Evolutionary conservation across 2,797 vertebrate genomes (phyloP), one percentile per base, ranked within the genome.

Genomic region (Scolopax bukidnonensis): DNA sequence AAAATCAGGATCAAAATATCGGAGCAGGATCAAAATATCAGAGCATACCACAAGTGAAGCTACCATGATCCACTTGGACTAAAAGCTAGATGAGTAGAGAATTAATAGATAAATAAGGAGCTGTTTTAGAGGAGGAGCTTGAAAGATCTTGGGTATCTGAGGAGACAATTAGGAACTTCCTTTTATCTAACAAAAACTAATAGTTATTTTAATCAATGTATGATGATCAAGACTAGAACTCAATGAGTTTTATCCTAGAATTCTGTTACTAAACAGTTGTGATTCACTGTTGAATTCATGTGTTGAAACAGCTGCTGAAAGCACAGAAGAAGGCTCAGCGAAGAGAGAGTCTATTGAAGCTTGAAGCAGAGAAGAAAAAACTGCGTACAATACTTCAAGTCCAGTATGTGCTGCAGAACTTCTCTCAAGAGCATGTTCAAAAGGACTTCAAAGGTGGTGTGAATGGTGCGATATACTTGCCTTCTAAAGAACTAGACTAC

Each of bases 361-460:
- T 97, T 38, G 99, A 99, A 95, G 97, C 91, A 1, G 99, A 99
- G 94, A 98, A 98, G 97, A 98, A 97, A 57, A 98, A 98, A 6
- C 97, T 99, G 86, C 95, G 98, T 82, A 98, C 97, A 4, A 97
- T 99, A 67, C 99, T 99, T 79, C 98, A 99, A 95, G 95, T 99
- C 56, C 99, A 99, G 96, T 98, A 99, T 82, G 97, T 99, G 83
- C 98, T 99, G 20, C 97, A 98, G 95, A 98, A 98, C 84, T 97
- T 99, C 91, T 97, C 98, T 87, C 98, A 98, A 95, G 98, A 99
- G 45, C 98, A 99, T 2, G 95, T 99, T 41, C 98, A 98, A 91
- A 98, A 96, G 53, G 99, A 99, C 96, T 98, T 99, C 94, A 98
- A 97, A 96, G 96, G 96, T 38, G 98, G 98, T 91, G 83, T 96